Conservation (phyloP, 2,113 vertebrate species). For the Bufo gargarizans region DNA sequence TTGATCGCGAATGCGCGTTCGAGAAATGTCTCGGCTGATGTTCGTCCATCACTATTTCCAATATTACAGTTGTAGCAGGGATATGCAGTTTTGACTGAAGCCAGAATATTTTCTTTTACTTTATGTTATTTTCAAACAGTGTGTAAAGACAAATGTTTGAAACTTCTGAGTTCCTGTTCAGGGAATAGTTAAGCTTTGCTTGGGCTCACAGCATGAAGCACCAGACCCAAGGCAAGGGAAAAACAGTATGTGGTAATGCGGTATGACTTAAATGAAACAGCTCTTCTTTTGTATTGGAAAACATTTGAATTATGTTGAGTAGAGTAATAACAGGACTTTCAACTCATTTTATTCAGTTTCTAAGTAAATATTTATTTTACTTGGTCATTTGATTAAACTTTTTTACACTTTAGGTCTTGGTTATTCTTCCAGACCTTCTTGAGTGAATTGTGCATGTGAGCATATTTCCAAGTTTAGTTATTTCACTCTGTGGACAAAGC, state of each 20-base stretch:
- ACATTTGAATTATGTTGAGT: constrained; percentile 13
- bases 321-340: neutral
- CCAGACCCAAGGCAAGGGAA: constrained; percentile 17
- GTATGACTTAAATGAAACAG: neutral
- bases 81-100: neutral
- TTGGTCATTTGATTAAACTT: neutral
- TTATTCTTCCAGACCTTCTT: neutral
- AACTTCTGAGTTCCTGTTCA: neutral
- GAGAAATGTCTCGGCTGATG: no score
- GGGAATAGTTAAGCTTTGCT: constrained; percentile 12
- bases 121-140: neutral
- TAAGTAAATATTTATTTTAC: constrained; percentile 29
- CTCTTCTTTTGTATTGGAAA: constrained; percentile 17
- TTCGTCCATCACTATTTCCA: neutral
- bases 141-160: neutral
- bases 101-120: neutral
- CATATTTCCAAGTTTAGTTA: constrained; percentile 20
- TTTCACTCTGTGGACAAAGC: neutral
- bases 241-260: neutral
- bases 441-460: constrained; percentile 5
- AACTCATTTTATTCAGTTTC: neutral
- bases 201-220: neutral
- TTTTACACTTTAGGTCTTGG: neutral
- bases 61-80: neutral
- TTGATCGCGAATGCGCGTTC: no score